These are phyloP conservation scores for Rapana venosa DNA, from an alignment of 2,888 invertebrate species.

Conservation along the genomic window DNA sequence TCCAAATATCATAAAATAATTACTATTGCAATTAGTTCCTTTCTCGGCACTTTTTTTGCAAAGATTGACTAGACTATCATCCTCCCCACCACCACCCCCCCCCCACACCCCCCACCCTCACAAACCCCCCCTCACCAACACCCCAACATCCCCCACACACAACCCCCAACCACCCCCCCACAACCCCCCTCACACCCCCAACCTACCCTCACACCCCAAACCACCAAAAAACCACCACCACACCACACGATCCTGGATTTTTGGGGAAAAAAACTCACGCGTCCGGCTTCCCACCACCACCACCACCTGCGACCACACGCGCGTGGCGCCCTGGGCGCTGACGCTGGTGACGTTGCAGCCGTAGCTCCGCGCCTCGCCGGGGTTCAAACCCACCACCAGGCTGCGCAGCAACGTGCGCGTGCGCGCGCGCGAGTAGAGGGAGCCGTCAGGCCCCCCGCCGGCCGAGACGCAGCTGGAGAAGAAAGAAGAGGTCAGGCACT, in stretches of 20 bases:
- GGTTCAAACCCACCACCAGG: slow-evolving; percentile 28
- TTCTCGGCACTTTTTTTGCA: too few species aligned
- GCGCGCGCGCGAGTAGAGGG: not conserved
- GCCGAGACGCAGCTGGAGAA: slow-evolving; percentile 28
- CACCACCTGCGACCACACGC: not conserved
- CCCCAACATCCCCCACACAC: too few species aligned
- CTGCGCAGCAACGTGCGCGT: not conserved
- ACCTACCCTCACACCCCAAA: not conserved
- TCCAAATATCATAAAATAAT: too few species aligned
- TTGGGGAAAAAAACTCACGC: slow-evolving; percentile 12
- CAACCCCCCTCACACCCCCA: too few species aligned
- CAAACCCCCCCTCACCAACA: too few species aligned
- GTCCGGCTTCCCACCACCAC: not conserved
- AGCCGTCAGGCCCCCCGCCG: not conserved
- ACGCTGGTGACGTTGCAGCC: slow-evolving; percentile 37
- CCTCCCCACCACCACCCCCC: too few species aligned
- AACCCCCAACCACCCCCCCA: too few species aligned
- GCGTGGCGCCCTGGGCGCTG: not conserved
- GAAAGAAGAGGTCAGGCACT: slow-evolving; percentile 23
- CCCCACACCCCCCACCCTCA: too few species aligned
- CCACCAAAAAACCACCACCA: not conserved
- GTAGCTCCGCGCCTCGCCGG: not conserved
- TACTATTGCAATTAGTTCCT: too few species aligned
- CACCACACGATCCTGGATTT: too few species aligned
- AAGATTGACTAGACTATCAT: too few species aligned